These are phyloP conservation scores for Poecilia velifera DNA, from an alignment of 2,797 vertebrate genomes.

Conservation along the genomic window DNA sequence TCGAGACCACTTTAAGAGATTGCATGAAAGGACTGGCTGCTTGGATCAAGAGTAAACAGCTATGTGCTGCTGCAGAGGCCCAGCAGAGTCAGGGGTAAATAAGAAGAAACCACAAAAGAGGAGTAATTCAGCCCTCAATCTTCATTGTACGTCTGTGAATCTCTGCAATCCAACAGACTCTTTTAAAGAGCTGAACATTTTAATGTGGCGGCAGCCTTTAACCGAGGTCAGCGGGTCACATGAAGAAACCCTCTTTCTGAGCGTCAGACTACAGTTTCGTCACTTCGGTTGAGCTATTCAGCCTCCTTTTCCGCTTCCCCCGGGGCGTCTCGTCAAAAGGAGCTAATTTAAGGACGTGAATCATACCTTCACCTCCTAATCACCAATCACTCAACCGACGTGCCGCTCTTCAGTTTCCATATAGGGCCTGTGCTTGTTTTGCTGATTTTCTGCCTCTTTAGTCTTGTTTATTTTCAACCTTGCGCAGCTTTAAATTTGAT, in stretches of 20 bases:
- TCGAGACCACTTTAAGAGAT: slow-evolving; percentile 5
- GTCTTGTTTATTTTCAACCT: slow-evolving; percentile 30
- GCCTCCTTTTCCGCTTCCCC: slow-evolving; percentile 21
- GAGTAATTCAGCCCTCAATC: slow-evolving; percentile 8
- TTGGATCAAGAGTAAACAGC: slow-evolving; percentile 22
- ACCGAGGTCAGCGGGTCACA: slow-evolving; percentile 40
- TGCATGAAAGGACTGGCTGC: slow-evolving; percentile 4
- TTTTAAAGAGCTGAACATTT: slow-evolving; percentile 32
- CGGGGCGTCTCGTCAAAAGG: slow-evolving; percentile 32
- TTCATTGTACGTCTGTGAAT: slow-evolving; percentile 13
- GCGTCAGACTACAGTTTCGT: slow-evolving; percentile 18
- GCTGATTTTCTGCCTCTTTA: slow-evolving; percentile 47
- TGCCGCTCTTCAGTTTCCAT: slow-evolving; percentile 21
- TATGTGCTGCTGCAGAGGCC: slow-evolving; percentile 10
- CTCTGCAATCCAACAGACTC: slow-evolving; percentile 10
- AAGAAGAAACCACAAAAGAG: not conserved
- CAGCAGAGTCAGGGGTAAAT: not conserved
- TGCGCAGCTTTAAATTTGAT: slow-evolving; percentile 47
- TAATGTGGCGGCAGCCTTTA: slow-evolving; percentile 11
- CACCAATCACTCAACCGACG: slow-evolving; percentile 38
- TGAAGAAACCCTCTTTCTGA: not conserved
- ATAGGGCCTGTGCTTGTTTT: slow-evolving; percentile 44
- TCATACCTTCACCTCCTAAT: slow-evolving; percentile 69
- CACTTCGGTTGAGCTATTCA: slow-evolving; percentile 48
- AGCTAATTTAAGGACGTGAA: slow-evolving; percentile 71